Evolutionary conservation across 2,113 vertebrate genomes (phyloP).

Genomic region (Platycercus adscitus): DNA sequence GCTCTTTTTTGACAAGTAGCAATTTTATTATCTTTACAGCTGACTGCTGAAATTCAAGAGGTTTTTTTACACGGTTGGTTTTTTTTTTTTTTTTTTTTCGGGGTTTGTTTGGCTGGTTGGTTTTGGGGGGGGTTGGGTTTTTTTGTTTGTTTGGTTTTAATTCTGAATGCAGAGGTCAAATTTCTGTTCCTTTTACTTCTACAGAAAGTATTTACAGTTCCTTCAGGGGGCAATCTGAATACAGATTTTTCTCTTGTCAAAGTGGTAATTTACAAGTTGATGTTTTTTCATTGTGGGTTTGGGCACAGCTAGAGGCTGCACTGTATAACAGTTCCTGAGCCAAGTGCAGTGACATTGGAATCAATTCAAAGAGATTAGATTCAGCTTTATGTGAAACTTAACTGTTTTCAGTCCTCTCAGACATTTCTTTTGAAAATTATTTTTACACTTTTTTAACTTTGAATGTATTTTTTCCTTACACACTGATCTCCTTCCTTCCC

Average conservation of each 20-base stretch:
- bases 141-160: not conserved
- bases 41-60: slow-evolving; percentile 3
- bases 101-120: not conserved
- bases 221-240: not conserved
- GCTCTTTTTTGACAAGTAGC: not conserved
- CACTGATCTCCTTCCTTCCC: not conserved
- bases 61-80: not conserved
- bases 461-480: fast-evolving
- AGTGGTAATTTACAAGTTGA: not conserved
- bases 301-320: not conserved
- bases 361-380: not conserved
- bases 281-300: not conserved
- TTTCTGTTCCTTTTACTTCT: not conserved
- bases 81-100: too few relatives aligned
- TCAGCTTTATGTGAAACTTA: not conserved
- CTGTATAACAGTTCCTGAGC: not conserved
- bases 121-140: too few relatives aligned
- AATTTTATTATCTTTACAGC: slow-evolving; percentile 22
- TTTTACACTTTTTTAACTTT: not conserved
- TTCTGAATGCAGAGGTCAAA: not conserved
- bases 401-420: not conserved
- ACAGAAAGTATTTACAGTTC: not conserved
- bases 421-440: not conserved
- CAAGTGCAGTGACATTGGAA: not conserved
- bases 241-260: not conserved